Conservation (phyloP, 92 coral and sea anemone genomes). For the Pocillopora meandrina region DNA sequence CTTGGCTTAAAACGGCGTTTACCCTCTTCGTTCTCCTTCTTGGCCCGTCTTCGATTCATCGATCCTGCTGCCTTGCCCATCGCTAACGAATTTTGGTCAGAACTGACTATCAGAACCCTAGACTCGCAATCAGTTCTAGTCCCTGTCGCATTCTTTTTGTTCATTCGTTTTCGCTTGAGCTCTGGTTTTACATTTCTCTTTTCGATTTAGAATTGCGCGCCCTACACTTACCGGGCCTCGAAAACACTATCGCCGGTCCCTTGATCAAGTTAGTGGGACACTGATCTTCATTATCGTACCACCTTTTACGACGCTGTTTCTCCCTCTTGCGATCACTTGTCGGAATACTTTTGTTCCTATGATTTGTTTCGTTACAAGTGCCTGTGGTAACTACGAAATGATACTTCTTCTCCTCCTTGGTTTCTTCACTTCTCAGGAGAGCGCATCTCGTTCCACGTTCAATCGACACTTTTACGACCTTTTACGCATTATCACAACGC, state of each 20-base stretch:
- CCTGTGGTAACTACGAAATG: constrained; percentile 9
- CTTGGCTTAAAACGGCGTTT: constrained; percentile 43
- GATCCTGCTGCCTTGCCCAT: constrained; percentile 23
- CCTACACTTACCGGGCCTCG: constrained; percentile 12
- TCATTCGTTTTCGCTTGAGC: constrained; percentile 36
- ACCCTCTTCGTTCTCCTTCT: constrained; percentile 38
- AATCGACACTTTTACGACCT: too few relatives aligned
- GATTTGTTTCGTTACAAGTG: constrained; percentile 30
- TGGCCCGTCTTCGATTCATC: constrained; percentile 6
- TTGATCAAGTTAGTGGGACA: constrained; percentile 30
- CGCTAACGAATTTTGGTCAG: constrained; percentile 18
- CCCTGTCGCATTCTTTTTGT: constrained; percentile 16
- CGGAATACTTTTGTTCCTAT: constrained; percentile 20
- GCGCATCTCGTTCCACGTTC: too few relatives aligned
- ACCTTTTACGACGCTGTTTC: constrained; percentile 3
- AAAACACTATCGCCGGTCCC: constrained; percentile 34
- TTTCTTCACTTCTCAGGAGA: too few relatives aligned
- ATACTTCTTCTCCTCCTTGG: too few relatives aligned
- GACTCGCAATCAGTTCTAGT: constrained; percentile 30
- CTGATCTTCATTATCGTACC: neutral
- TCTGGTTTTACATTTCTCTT: constrained; percentile 40
- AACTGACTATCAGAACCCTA: constrained; percentile 40
- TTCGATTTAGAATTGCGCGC: constrained; percentile 19
- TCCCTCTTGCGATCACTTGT: neutral
- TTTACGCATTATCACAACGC: too few relatives aligned